Evolutionary conservation across 2,113 vertebrate species (phyloP), one percentile per base, ranked within the genome.

Genomic region (pig (Sus scrofa)): DNA sequence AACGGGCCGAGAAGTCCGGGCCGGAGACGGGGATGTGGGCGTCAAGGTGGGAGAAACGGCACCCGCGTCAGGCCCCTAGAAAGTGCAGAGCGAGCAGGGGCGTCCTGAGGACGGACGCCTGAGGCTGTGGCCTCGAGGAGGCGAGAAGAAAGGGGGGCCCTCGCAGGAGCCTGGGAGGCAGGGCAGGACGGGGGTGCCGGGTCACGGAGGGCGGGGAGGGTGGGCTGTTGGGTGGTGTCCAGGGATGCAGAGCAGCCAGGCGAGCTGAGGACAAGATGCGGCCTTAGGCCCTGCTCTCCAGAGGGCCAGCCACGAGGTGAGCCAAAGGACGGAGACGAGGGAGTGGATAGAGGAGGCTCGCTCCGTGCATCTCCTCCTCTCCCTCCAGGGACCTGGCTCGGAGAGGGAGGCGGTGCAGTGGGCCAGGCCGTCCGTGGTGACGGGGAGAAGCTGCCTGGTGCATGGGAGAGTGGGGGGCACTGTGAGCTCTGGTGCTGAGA

Each of bases 1-100:
- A 88, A 34, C 73, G 89, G 74, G 24, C 58, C 85, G 62, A 93
- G 52, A 81, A 67, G 22, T 94, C 39, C 85, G n/a, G 34, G 85
- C 54, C 73, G 62, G 60, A 67, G 34, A 68, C 58, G 91, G 78
- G 87, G 89, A 87, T 60, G 44, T 81, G 77, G 65, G 74, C 34
- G 20, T 70, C 26, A 32, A 50, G 16, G 24, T 82, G 20, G 44
- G 81, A 13, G 83, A 91, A 82, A 37, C 87, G 71, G 37, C 58
- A 39, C 74, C 22, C 73, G 14, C 83, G 44, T 71, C 83, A 67
- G 62, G 52, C 30, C 7, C 44, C 34, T 73, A 79, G 89, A 75
- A 91, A 78, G 26, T 78, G 3, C 58, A 84, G 44, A 39, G 62
- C 2, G 14, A 74, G 16, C 10, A 71, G 63, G 24, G 86, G 60